Base-by-base conservation (phyloP, 2,888 invertebrate genomes). In the Laspeyria flexula region DNA sequence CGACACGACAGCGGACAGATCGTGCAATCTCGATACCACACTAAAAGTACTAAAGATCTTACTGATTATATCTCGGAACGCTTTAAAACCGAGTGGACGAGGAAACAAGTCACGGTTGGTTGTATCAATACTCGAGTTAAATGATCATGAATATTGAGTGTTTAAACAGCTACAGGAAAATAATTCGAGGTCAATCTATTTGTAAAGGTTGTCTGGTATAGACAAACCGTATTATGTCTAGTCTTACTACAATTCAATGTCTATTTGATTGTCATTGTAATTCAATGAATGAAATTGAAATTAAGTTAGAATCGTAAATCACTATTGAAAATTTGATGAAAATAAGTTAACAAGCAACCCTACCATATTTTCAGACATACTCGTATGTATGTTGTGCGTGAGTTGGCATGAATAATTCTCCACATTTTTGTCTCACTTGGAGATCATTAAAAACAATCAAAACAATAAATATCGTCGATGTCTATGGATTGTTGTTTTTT, bases 101-200 rank as follows among this genome's bases (percentile, higher is more conserved):
- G 37, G 37, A 46, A 65, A 57, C 49, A 27, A 50, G 13, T 45
- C 16, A 52, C 29, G 59, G 39, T 47, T 47, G 23, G 37, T 33
- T 58, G 33, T 55, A 35, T 38, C 12, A 51, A 42, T 31, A 42
- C 16, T 18, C 4, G 1, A 12, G 41, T 41, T 46, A 49, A 38
- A 50, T 43, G 21, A 37, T 35, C 30, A 45, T 43, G 44, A 65
- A 54, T 57, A 61, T 50, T 57, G 31, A 48, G 35, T 47, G 34
- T 34, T 46, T 43, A 29, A 47, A 60, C 23, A 39, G 31, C 50
- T 51, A 62, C 69, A 69, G 70, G 70, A 67, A 67, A 67, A 67
- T 53, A 33, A 48, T 47, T 55, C 70, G 48, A 67, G 65, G 66
- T 60, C 62, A 30, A 55, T 38, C 38, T 47, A 40, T 30, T 43